phyloP scores from a whole-genome alignment of 2,797 vertebrate genomes.

The Calcarius lapponicus region DNA sequence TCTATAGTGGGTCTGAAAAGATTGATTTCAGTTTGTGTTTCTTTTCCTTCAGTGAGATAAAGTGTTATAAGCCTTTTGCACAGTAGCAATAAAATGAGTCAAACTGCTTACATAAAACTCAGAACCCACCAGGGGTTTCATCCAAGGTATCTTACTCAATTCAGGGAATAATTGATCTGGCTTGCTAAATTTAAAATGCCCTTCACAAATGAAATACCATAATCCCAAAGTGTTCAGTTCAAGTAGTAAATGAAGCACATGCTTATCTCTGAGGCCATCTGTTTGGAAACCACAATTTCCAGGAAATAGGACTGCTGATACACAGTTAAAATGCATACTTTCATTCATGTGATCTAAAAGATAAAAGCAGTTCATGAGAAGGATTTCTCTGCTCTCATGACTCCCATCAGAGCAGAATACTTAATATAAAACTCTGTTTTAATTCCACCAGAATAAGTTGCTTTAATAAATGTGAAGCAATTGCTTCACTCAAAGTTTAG shows the following conservation, averaged over 20 bases:
- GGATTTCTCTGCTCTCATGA: not conserved
- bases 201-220: not conserved
- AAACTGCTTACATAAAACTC: not conserved
- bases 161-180: not conserved
- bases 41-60: not conserved
- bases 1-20: not conserved
- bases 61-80: not conserved
- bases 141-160: not conserved
- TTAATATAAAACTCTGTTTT: not conserved
- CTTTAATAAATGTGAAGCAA: not conserved
- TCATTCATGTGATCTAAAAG: not conserved
- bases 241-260: not conserved
- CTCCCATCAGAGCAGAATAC: not conserved
- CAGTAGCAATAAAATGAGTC: not conserved
- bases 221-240: not conserved
- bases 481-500: not conserved
- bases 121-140: not conserved
- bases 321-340: not conserved
- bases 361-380: not conserved
- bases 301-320: not conserved
- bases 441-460: not conserved
- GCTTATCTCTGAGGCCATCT: not conserved
- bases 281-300: not conserved
- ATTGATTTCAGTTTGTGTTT: not conserved
- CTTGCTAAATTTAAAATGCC: constrained; percentile 24